Conservation (phyloP, 37 sponge, comb jelly and placozoan genomes). For the Bolinopsis microptera region DNA sequence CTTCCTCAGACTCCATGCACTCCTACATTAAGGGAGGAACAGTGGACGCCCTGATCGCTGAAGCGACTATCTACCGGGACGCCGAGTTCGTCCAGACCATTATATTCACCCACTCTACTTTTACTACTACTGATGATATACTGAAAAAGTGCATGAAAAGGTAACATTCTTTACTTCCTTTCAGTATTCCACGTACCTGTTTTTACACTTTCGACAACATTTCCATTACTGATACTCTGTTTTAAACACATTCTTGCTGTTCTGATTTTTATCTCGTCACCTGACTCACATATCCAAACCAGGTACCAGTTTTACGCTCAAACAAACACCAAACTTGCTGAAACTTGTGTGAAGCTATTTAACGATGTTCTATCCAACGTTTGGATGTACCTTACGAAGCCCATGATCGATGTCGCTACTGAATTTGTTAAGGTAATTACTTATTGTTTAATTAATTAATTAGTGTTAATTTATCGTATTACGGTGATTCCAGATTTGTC, state of each 20-base stretch:
- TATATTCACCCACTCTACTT: slow-evolving; percentile 39
- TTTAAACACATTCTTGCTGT: no score
- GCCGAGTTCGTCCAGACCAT: slow-evolving; percentile 26
- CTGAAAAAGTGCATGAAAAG: slow-evolving; percentile 17
- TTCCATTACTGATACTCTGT: no score
- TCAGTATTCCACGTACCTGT: no score
- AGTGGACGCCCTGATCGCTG: slow-evolving; percentile 21
- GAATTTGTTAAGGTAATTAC: slow-evolving; percentile 29
- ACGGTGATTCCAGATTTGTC: no score
- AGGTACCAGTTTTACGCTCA: slow-evolving; percentile 21
- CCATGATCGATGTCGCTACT: slow-evolving; percentile 43
- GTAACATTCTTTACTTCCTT: neutral
- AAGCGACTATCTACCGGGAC: slow-evolving; percentile 40
- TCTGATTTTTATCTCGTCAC: no score
- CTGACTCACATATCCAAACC: neutral
- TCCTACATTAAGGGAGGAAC: slow-evolving; percentile 39
- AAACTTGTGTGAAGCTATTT: slow-evolving; percentile 39
- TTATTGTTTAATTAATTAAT: neutral
- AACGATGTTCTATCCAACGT: slow-evolving; percentile 29
- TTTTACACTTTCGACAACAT: no score
- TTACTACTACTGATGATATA: slow-evolving; percentile 30
- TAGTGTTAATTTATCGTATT: neutral
- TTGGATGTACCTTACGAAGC: slow-evolving; percentile 56
- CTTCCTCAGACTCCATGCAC: slow-evolving; percentile 20
- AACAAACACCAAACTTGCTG: neutral